A percentile compares a stretch with the other conserved stretches of the same genome.
phyloP scores from a whole-genome alignment of 2,113 vertebrate genomes.

The Danionella cerebrum region DNA sequence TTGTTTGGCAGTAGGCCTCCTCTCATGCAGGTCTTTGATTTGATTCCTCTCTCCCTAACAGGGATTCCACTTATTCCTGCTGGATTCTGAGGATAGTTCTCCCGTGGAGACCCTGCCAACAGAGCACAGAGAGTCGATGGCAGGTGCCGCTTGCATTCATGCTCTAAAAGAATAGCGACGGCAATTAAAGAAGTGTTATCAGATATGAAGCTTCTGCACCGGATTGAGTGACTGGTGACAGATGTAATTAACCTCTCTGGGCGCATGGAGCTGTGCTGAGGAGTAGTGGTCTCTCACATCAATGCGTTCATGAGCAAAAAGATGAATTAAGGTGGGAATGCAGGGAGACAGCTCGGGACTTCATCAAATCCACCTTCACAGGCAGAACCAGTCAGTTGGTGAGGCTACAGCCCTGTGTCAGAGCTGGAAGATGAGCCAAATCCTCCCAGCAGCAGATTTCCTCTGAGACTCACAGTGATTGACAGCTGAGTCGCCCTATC shows the following conservation, averaged over 20 bases:
- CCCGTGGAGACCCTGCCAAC: conserved; percentile 59
- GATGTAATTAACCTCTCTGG: conserved; percentile 16
- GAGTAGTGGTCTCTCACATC: not conserved
- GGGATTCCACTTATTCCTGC: not conserved
- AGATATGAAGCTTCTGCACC: not conserved
- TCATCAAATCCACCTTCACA: not conserved
- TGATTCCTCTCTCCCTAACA: conserved; percentile 38
- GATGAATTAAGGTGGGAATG: conserved; percentile 14
- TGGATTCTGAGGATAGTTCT: conserved; percentile 45
- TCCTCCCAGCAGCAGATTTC: too few relatives aligned
- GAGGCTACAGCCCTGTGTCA: too few relatives aligned
- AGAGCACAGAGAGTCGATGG: conserved; percentile 60
- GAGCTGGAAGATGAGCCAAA: too few relatives aligned
- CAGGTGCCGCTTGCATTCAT: not conserved
- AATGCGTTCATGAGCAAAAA: not conserved
- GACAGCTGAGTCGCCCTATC: too few relatives aligned
- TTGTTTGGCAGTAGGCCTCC: conserved; percentile 44
- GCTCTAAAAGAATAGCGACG: not conserved
- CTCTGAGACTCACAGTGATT: too few relatives aligned
- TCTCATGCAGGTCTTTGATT: conserved; percentile 18
- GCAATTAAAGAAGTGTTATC: conserved; percentile 6
- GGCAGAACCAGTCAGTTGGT: not conserved
- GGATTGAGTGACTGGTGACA: not conserved
- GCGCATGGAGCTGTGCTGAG: not conserved
- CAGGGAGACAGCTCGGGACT: conserved; percentile 8